These are phyloP conservation scores for Ctena decussata DNA, from an alignment of 2,888 invertebrate genomes.

Conservation along the genomic window DNA sequence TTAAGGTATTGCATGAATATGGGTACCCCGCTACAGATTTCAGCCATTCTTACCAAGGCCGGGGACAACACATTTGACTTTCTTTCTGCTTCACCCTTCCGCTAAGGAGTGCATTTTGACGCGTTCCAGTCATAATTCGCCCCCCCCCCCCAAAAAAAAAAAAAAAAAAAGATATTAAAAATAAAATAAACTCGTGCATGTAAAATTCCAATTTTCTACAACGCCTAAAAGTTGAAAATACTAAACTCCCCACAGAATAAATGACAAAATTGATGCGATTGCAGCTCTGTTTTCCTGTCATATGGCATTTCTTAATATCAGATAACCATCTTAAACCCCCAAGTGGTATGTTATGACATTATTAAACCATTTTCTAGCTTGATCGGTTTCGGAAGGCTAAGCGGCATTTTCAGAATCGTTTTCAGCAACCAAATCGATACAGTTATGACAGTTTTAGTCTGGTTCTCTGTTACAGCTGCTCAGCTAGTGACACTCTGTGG, in stretches of 20 bases:
- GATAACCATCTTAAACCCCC: background rate
- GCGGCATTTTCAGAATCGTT: background rate
- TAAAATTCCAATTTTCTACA: too few relatives aligned
- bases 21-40: too few relatives aligned
- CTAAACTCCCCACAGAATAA: background rate
- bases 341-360: slow-evolving; percentile 1
- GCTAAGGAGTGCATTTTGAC: too few relatives aligned
- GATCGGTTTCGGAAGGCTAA: background rate
- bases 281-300: background rate
- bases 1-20: too few relatives aligned
- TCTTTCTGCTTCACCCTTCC: too few relatives aligned
- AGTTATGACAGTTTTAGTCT: background rate
- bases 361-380: slow-evolving; percentile 1
- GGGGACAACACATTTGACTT: too few relatives aligned
- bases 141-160: too few relatives aligned
- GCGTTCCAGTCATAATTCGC: too few relatives aligned
- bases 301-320: background rate
- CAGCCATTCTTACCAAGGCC: too few relatives aligned
- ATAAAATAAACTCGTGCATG: too few relatives aligned
- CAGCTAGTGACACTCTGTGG: background rate
- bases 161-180: too few relatives aligned
- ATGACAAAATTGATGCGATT: background rate
- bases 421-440: background rate
- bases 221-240: too few relatives aligned
- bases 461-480: background rate